These are phyloP conservation scores for Notoglanidium macrostoma DNA, from an alignment of 2,797 vertebrate species.

Conservation along the genomic window DNA sequence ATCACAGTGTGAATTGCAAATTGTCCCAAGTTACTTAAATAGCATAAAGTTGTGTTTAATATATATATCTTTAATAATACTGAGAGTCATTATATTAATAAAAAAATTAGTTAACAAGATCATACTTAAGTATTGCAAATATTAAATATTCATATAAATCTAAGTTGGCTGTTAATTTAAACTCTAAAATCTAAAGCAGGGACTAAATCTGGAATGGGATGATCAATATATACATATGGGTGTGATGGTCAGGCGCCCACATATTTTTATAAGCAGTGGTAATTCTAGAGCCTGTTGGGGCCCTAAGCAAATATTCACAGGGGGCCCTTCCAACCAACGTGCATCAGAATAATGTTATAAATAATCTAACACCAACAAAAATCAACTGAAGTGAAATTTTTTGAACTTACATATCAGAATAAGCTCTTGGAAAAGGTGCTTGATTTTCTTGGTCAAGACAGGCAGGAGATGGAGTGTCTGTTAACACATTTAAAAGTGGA, in stretches of 20 bases:
- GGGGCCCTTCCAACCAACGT: too few relatives aligned
- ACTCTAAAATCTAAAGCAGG: background rate
- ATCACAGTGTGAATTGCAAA: background rate
- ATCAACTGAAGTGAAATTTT: too few relatives aligned
- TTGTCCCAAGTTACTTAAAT: background rate
- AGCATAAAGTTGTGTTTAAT: background rate
- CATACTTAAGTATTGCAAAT: background rate
- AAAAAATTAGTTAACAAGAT: background rate
- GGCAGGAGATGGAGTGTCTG: too few relatives aligned
- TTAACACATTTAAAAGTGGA: too few relatives aligned
- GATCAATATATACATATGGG: background rate
- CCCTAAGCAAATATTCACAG: too few relatives aligned
- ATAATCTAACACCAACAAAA: too few relatives aligned
- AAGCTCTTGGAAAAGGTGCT: too few relatives aligned
- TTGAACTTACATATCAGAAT: too few relatives aligned
- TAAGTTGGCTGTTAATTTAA: background rate
- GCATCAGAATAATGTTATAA: too few relatives aligned
- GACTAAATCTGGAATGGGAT: background rate
- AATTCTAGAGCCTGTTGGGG: too few relatives aligned
- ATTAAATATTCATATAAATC: too few relatives aligned
- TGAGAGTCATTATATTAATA: background rate
- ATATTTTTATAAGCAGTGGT: background rate
- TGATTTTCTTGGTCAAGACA: too few relatives aligned
- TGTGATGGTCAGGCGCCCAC: background rate
- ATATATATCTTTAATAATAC: background rate